Evolutionary conservation across 37 sponge, comb jelly and placozoan species (phyloP).

Genomic region (Tethya wilhelma): DNA sequence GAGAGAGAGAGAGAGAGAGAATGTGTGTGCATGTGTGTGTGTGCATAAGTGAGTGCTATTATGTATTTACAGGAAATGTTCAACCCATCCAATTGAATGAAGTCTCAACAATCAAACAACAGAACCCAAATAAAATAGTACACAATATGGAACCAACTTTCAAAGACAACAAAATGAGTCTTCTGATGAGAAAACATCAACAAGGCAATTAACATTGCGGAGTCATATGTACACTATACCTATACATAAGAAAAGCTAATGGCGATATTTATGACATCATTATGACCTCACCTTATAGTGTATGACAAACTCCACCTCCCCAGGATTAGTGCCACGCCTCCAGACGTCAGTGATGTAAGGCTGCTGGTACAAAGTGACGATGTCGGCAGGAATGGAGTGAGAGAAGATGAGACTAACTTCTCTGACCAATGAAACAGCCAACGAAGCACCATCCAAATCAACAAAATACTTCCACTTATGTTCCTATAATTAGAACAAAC

Average conservation of each 20-base stretch:
- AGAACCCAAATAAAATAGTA: background rate
- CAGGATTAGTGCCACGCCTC: conserved; percentile 39
- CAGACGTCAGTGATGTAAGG: conserved; percentile 68
- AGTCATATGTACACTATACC: too few relatives aligned
- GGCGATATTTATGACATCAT: too few relatives aligned
- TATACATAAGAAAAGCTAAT: too few relatives aligned
- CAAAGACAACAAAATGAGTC: too few relatives aligned
- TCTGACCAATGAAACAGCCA: conserved; percentile 33
- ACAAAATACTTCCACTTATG: conserved; percentile 65
- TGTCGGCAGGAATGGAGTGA: conserved; percentile 57
- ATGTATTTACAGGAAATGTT: conserved; percentile 7
- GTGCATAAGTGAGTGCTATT: conserved; percentile 9
- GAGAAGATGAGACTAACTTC: conserved; percentile 68
- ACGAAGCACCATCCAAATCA: conserved; percentile 48
- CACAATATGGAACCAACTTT: too few relatives aligned
- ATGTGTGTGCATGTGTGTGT: too few relatives aligned
- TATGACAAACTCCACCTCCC: conserved; percentile 45
- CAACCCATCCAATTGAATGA: too few relatives aligned
- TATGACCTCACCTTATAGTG: conserved; percentile 48
- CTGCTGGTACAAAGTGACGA: conserved; percentile 36
- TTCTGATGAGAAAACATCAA: too few relatives aligned
- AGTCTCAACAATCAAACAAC: background rate
- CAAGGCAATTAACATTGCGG: too few relatives aligned
- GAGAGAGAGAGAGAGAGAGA: conserved; percentile 22
- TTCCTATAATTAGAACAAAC: conserved; percentile 17